Evolutionary conservation across 2,797 vertebrate species (phyloP), one percentile per base, ranked within the genome.

Genomic region (Mormyrus proboscirostris): DNA sequence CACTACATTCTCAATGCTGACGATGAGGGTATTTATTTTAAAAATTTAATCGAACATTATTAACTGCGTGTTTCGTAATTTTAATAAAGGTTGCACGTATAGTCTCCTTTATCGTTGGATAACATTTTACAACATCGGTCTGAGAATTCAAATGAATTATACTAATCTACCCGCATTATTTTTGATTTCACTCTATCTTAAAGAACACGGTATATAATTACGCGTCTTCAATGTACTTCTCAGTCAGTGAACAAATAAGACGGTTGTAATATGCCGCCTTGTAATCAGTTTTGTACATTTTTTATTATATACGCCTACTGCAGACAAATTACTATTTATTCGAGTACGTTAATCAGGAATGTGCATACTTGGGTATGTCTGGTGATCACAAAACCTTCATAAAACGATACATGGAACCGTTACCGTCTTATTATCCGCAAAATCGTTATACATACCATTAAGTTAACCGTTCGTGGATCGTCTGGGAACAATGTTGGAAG

Each of bases 391-490:
- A 44, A 44, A 44, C 76, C 76, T 47, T 82, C 76, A 82, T 41
- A 82, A 22, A 85, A 29, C 49, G n/a, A 25, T 25, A 29, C 16
- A 83, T 49, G 3, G 2, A 50, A 47, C 22, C 22, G 83, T 50
- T 85, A 19, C n/a, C n/a, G 16, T 44, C n/a, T 49, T 49, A 51
- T 84, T 51, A 50, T 29, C 41, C 82, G 47, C n/a, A 22, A 50
- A 84, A 50, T 84, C n/a, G 82, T 84, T 50, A 22, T 84, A 84
- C 82, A 84, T 84, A 84, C 82, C 82, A 49, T 84, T 22, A 84
- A 49, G 47, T 84, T 22, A 84, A 49, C 16, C 76, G 76, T 47
- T 83, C 16, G 38, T 83, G 76, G 44, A 19, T 83, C 76, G 44
- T 83, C 76, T 84, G 41, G 7, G 22, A 84, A 50, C 82, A 84